phyloP scores from a whole-genome alignment of 2,113 vertebrate genomes.

The Sinocyclocheilus rhinocerous region DNA sequence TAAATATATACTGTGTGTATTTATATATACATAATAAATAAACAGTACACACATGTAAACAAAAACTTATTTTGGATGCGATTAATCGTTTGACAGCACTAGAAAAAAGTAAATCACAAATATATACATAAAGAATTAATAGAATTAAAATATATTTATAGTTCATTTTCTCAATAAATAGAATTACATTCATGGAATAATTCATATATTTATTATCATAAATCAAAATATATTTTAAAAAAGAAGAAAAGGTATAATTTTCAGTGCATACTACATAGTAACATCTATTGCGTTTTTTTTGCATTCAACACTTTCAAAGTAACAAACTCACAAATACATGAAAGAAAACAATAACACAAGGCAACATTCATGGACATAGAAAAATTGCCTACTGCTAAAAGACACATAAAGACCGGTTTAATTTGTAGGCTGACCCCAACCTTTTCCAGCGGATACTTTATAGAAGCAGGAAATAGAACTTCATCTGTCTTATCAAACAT shows the following conservation, averaged over 20 bases:
- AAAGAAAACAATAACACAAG: not conserved
- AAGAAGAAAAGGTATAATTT: not conserved
- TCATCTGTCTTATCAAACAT: not conserved
- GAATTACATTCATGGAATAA: not conserved
- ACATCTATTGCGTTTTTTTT: not conserved
- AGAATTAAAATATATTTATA: not conserved
- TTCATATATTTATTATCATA: not conserved
- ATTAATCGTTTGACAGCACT: too few relatives aligned
- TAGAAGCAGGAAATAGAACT: not conserved
- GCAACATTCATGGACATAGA: not conserved
- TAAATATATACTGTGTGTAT: too few relatives aligned
- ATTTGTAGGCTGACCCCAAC: not conserved
- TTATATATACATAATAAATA: too few relatives aligned
- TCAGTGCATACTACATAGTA: not conserved
- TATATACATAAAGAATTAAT: too few relatives aligned
- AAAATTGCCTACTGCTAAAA: not conserved
- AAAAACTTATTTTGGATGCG: too few relatives aligned
- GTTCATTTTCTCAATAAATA: constrained; percentile 38
- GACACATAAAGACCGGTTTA: not conserved
- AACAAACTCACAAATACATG: not conserved
- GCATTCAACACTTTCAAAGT: not conserved
- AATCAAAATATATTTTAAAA: not conserved
- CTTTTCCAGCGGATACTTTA: not conserved
- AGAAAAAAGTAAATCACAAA: too few relatives aligned
- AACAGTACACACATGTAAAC: too few relatives aligned